Conservation (phyloP, 2,888 invertebrate genomes). For the Buathra laborator region DNA sequence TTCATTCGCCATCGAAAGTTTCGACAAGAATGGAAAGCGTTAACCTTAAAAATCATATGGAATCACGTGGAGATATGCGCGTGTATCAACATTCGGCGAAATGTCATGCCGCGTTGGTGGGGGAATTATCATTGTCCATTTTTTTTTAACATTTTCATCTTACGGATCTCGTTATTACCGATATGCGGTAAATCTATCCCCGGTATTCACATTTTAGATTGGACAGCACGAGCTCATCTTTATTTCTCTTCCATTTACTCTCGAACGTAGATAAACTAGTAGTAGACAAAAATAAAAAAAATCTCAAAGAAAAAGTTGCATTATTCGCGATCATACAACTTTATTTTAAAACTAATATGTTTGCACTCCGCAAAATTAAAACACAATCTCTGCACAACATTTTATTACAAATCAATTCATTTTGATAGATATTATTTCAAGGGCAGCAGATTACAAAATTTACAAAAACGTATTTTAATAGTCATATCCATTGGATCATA, state of each 20-base stretch:
- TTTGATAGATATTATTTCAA: not conserved
- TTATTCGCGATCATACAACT: too few species aligned
- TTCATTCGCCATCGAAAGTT: not conserved
- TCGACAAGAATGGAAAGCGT: not conserved
- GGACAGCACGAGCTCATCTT: not conserved
- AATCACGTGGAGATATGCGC: slow-evolving; percentile 1
- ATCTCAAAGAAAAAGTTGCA: too few species aligned
- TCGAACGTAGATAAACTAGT: too few species aligned
- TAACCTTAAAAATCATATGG: slow-evolving; percentile 9
- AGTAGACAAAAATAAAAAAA: too few species aligned
- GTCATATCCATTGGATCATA: not conserved
- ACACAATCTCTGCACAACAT: too few species aligned
- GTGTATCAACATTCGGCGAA: not conserved
- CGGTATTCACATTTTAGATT: not conserved
- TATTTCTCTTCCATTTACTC: not conserved
- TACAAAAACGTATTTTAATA: not conserved
- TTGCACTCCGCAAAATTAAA: too few species aligned
- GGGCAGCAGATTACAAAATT: not conserved
- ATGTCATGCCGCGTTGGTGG: not conserved
- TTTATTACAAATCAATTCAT: too few species aligned
- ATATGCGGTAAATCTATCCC: not conserved
- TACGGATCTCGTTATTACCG: not conserved
- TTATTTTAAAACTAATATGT: too few species aligned
- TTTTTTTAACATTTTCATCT: not conserved
- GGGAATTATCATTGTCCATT: not conserved